A percentile compares a stretch with the other conserved stretches of the same genome.
Conservation (phyloP, 1,140 invertebrate genomes). For the Bombus turneri region DNA sequence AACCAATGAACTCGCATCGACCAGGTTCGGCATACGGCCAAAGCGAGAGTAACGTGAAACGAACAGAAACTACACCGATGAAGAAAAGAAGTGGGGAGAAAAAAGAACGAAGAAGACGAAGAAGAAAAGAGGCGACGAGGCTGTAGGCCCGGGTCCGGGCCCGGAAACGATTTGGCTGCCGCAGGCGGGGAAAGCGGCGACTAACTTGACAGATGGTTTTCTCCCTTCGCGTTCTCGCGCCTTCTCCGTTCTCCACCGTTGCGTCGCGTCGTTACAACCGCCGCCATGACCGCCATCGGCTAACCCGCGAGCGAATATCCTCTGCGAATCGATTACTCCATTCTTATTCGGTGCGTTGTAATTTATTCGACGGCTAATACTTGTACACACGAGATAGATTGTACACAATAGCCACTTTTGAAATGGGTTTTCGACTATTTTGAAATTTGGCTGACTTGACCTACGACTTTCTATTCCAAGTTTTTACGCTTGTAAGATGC, state of each 20-base stretch:
- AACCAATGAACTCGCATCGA: conserved; percentile 33
- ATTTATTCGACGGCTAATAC: conserved; percentile 11
- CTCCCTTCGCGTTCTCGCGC: conserved; percentile 28
- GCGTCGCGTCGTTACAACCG: too few species aligned
- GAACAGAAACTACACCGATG: neutral
- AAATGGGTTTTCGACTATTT: neutral
- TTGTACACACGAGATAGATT: too few species aligned
- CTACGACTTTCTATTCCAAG: neutral
- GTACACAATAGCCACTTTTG: too few species aligned
- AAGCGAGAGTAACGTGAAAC: conserved; percentile 9
- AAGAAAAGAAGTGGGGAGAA: too few species aligned
- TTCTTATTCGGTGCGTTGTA: conserved; percentile 18
- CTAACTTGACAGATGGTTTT: conserved; percentile 64
- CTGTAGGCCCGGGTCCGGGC: neutral
- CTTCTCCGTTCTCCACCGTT: conserved; percentile 10
- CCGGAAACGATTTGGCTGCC: conserved; percentile 70
- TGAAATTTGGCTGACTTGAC: neutral
- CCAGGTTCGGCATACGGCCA: conserved; percentile 32
- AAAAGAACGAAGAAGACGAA: neutral
- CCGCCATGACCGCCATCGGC: conserved; percentile 29
- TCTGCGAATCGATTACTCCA: conserved; percentile 1
- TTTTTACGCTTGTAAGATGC: neutral
- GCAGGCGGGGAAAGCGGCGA: conserved; percentile 70
- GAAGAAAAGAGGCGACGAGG: neutral
- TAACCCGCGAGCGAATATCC: conserved; percentile 34